Base-by-base conservation (phyloP, 2,888 invertebrate genomes). In the Nymphalis c-album region DNA sequence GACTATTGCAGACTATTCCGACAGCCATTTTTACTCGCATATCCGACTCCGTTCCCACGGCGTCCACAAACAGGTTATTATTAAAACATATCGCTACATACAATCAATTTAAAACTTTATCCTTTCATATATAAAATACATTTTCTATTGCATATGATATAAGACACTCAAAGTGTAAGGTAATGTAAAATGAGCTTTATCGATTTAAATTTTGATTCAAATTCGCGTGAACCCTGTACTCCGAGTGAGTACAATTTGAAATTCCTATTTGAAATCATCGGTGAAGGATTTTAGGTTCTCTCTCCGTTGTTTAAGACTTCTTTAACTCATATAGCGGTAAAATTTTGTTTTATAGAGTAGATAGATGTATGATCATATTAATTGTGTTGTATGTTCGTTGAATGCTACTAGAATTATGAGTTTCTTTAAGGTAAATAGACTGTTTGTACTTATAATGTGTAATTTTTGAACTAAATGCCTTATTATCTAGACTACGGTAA, bases 31-130 rank as follows among this genome's bases (percentile, higher is more conserved):
- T 91, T 88, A 88, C 87, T 88, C 90, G 91, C 91, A 89, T 91
- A 91, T 90, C 90, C 90, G 87, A 90, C 86, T 87, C 76, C 85
- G 91, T 92, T 92, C 91, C 91, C 91, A 92, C 91, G 91, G 86
- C 88, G 83, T 85, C 85, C 82, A 82, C 89, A 90, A 91, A 91
- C 91, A 86, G 86, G 91, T 91, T 91, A 91, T 92, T 91, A 91
- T 91, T 91, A 91, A 91, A 91, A 90, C 90, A 85, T 84, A 85
- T 85, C 84, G 70, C 76, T 69, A 16, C 48, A 67, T 73, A 61
- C 85, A 83, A 71, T 67, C 70, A 53, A 88, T 78, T 80, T 75
- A 74, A 73, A 73, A 81, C 85, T 77, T 75, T 88, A 84, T 59
- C 13, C 2, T 50, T 16, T 46, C 1, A 20, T 6, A 0, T 13